These are phyloP conservation scores for Pachypanchax playfairii DNA, from an alignment of 2,113 vertebrate genomes.

Conservation along the genomic window DNA sequence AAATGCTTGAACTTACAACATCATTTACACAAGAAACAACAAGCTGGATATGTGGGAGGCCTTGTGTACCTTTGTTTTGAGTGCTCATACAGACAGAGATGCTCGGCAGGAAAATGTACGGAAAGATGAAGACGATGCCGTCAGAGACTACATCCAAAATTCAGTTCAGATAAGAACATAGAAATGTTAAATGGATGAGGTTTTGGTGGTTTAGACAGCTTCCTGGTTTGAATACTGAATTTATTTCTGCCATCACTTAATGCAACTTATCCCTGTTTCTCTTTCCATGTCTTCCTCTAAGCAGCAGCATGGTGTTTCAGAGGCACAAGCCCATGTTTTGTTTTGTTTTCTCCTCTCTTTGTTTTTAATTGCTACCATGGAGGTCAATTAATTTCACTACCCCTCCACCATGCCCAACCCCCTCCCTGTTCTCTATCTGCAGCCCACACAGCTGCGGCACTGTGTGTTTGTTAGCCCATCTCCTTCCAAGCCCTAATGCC, in stretches of 20 bases:
- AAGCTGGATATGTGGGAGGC: constrained; percentile 74
- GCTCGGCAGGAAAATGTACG: constrained; percentile 48
- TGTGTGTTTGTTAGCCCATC: constrained; percentile 72
- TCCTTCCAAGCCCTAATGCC: constrained; percentile 80
- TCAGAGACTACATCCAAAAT: constrained; percentile 30
- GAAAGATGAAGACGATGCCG: constrained; percentile 42
- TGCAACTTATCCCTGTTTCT: constrained; percentile 46
- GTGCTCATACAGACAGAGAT: constrained; percentile 42
- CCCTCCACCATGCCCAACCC: constrained; percentile 12
- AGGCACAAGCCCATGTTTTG: constrained; percentile 71
- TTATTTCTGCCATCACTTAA: constrained; percentile 12
- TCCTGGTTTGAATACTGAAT: constrained; percentile 3
- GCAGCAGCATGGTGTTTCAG: constrained; percentile 70
- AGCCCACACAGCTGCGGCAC: constrained; percentile 74
- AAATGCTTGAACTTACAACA: constrained; percentile 77
- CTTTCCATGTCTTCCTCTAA: constrained; percentile 65
- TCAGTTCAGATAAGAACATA: constrained; percentile 20
- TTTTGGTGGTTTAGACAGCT: constrained; percentile 10
- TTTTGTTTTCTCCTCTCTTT: constrained; percentile 76
- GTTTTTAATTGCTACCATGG: constrained; percentile 80
- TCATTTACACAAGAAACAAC: constrained; percentile 79
- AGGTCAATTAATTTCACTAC: constrained; percentile 82
- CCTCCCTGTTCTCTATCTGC: constrained; percentile 70
- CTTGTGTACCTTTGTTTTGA: constrained; percentile 52
- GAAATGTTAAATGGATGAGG: constrained; percentile 24